Evolutionary conservation across 1,140 invertebrate species (phyloP), one percentile per base, ranked within the genome.

Genomic region (Ectropis grisescens): DNA sequence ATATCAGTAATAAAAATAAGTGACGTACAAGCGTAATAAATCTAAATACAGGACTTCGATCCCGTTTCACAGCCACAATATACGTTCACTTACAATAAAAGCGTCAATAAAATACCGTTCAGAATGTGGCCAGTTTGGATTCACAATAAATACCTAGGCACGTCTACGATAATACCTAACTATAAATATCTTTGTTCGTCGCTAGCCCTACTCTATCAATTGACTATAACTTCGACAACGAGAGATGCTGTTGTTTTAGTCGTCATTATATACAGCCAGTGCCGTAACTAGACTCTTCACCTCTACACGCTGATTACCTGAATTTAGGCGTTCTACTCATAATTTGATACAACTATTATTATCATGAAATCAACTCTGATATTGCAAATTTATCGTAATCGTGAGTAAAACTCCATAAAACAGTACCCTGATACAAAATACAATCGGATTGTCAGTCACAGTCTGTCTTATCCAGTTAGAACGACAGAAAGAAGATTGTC

Each of bases 41-140:
- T 60, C 67, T 76, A 76, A 72, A 62, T 38, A 57, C 51, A 59
- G 59, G 62, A 58, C 51, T 49, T 38, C 44, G 54, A 53, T 52
- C 67, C 64, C 57, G 46, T 44, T 71, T 80, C 71, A 76, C 71
- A 76, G 71, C 71, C 75, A 80, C 69, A 69, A 57, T 79, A 74
- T 58, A 71, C 50, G 27, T 69, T 65, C 88, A 98, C 84, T 98
- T 64, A 74, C 46, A 58, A 62, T 61, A 59, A 65, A 71, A 74
- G 67, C 67, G 50, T 64, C 62, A 59, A 59, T 55, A 69, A 71
- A 67, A 55, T 71, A 72, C 57, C 47, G 49, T 38, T 43, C 59
- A 48, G 57, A 38, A 48, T 52, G 64, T 64, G 64, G 66, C 61
- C 57, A 52, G 19, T 37, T 33, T 31, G 23, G 48, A 55, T 42